A percentile compares a stretch with the other conserved stretches of the same genome.
Evolutionary conservation across 2,888 invertebrate genomes (phyloP).

Genomic region (Graphium colonna): DNA sequence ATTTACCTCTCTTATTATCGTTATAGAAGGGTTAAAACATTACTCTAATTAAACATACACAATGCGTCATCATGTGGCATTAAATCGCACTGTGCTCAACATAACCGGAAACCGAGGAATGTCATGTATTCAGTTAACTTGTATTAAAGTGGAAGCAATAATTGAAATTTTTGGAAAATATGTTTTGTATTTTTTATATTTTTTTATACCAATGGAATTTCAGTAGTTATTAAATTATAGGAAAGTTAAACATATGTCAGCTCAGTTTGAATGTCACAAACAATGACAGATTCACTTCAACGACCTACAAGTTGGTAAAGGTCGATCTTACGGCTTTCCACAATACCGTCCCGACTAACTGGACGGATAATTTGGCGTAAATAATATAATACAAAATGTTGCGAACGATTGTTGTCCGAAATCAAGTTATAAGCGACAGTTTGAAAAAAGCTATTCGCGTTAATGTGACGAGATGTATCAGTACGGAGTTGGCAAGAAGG

Average conservation of each 20-base stretch:
- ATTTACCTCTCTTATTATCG: no score
- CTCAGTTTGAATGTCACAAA: conserved; percentile 22
- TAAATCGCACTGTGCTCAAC: no score
- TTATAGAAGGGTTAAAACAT: no score
- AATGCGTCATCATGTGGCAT: no score
- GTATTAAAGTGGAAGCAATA: neutral
- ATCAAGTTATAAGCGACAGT: conserved; percentile 82
- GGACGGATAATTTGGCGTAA: conserved; percentile 58
- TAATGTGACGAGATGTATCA: conserved; percentile 81
- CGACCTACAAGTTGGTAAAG: conserved; percentile 74
- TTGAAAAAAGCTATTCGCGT: conserved; percentile 80
- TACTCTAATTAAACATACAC: no score
- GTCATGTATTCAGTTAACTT: neutral
- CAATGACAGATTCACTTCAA: conserved; percentile 36
- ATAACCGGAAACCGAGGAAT: no score
- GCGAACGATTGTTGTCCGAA: conserved; percentile 86
- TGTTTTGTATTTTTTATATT: neutral
- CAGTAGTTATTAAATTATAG: neutral
- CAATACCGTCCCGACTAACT: conserved; percentile 63
- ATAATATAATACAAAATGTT: conserved; percentile 79
- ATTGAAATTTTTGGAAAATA: neutral
- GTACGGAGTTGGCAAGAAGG: conserved; percentile 81
- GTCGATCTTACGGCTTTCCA: conserved; percentile 58
- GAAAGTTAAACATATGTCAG: neutral
- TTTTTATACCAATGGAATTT: conserved; percentile 1